phyloP scores from a whole-genome alignment of 2,888 invertebrate species.

The Melanostoma scalare region DNA sequence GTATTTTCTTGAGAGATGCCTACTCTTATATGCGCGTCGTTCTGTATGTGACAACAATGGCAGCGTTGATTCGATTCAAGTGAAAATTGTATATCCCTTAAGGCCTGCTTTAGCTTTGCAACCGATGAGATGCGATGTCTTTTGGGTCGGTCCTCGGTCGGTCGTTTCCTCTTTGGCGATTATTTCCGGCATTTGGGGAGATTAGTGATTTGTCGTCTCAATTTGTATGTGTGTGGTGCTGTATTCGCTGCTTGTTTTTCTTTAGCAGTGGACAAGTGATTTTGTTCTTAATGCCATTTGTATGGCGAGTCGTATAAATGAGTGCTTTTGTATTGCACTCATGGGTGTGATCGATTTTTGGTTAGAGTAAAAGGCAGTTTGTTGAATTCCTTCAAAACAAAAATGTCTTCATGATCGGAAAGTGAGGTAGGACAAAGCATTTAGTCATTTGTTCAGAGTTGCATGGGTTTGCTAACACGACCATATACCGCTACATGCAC shows the following conservation, averaged over 20 bases:
- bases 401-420: too few species aligned
- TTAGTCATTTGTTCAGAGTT: too few species aligned
- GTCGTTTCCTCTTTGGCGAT: constrained; percentile 65
- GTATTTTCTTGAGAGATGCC: constrained; percentile 34
- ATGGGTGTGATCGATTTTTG: too few species aligned
- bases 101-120: background rate
- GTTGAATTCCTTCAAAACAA: too few species aligned
- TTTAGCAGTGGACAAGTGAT: constrained; percentile 37
- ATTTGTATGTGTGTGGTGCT: constrained; percentile 45
- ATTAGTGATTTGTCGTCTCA: constrained; percentile 64
- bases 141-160: constrained; percentile 19
- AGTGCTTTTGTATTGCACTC: constrained; percentile 10
- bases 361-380: too few species aligned
- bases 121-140: background rate
- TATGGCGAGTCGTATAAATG: background rate
- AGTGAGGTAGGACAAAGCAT: too few species aligned
- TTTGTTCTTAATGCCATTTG: constrained; percentile 17
- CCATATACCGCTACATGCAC: too few species aligned
- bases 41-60: constrained; percentile 49
- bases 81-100: constrained; percentile 41
- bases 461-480: too few species aligned
- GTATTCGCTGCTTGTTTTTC: constrained; percentile 8
- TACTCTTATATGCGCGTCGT: constrained; percentile 15
- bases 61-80: constrained; percentile 61
- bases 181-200: constrained; percentile 71